These are phyloP conservation scores for Ctenosaura bakeri DNA, from an alignment of 2,797 vertebrate species.

Conservation along the genomic window DNA sequence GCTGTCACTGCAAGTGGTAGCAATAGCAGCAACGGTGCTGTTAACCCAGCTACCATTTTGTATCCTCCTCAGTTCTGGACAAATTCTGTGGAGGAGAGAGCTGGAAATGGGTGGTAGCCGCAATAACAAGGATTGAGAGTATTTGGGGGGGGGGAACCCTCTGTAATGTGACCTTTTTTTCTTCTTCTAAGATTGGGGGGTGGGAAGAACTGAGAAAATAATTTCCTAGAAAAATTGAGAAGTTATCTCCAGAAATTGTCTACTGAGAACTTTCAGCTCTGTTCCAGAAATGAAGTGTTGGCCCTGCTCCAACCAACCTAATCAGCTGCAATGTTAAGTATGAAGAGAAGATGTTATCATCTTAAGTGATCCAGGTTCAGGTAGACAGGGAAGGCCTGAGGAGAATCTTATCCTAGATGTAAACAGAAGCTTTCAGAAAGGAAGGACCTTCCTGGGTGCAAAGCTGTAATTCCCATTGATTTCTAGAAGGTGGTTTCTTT, in stretches of 20 bases:
- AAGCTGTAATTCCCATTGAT: background rate
- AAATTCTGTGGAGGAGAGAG: background rate
- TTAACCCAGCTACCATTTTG: background rate
- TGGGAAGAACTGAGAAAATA: background rate
- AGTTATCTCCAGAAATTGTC: background rate
- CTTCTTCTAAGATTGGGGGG: background rate
- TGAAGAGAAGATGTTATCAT: background rate
- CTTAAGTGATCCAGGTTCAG: background rate
- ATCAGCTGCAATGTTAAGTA: background rate
- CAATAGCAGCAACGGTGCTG: background rate
- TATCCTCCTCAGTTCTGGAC: background rate
- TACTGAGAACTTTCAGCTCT: background rate
- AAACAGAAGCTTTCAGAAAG: conserved; percentile 54
- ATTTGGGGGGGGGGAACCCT: background rate
- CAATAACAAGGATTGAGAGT: background rate
- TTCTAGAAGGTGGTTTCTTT: conserved; percentile 80
- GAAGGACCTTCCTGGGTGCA: background rate
- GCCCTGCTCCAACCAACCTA: background rate
- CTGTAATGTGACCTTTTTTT: background rate
- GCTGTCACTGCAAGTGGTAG: background rate
- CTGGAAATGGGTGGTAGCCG: background rate
- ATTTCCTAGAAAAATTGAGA: background rate
- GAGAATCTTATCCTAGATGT: conserved; percentile 13
- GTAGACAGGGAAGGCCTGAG: background rate
- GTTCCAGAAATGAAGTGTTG: background rate